phyloP scores from a whole-genome alignment of 2,888 invertebrate genomes.

The Taphrorychus bicolor region DNA sequence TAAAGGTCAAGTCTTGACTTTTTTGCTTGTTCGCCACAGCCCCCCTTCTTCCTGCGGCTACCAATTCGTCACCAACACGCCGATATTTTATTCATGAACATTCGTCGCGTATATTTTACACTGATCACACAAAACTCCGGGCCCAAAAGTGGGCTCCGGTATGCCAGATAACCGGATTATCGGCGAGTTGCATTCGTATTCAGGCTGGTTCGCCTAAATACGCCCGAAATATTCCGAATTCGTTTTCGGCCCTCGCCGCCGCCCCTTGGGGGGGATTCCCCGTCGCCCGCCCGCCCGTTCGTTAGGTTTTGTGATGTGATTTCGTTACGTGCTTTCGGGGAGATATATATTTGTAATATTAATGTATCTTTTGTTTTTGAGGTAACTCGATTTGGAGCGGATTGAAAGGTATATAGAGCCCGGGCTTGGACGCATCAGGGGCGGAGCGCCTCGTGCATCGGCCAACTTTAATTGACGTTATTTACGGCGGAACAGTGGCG shows the following conservation, averaged over 20 bases:
- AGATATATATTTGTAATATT: conserved; percentile 32
- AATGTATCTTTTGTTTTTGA: conserved; percentile 10
- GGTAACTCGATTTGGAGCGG: neutral
- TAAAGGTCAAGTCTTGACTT: too few species aligned
- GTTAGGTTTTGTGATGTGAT: conserved; percentile 11
- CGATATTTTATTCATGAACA: conserved; percentile 29
- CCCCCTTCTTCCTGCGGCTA: neutral
- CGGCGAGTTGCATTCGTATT: conserved; percentile 31
- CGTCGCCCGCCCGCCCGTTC: neutral
- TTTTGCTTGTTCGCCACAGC: too few species aligned
- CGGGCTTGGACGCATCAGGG: neutral
- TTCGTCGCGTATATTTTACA: conserved; percentile 31
- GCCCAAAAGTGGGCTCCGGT: conserved; percentile 33
- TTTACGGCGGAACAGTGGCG: conserved; percentile 23
- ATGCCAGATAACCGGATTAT: conserved; percentile 37
- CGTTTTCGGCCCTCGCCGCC: conserved; percentile 20
- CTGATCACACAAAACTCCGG: conserved; percentile 33
- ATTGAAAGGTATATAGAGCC: neutral
- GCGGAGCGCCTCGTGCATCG: neutral
- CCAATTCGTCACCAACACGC: neutral
- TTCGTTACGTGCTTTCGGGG: conserved; percentile 20
- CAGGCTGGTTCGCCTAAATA: conserved; percentile 19
- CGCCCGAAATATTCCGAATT: conserved; percentile 36
- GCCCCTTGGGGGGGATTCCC: conserved; percentile 12
- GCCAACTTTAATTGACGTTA: conserved; percentile 21